Percentiles rank a stretch among this genome's conserved stretches.
Evolutionary conservation across 1,140 invertebrate genomes (phyloP).

Genomic region (Pogonomyrmex californicus): DNA sequence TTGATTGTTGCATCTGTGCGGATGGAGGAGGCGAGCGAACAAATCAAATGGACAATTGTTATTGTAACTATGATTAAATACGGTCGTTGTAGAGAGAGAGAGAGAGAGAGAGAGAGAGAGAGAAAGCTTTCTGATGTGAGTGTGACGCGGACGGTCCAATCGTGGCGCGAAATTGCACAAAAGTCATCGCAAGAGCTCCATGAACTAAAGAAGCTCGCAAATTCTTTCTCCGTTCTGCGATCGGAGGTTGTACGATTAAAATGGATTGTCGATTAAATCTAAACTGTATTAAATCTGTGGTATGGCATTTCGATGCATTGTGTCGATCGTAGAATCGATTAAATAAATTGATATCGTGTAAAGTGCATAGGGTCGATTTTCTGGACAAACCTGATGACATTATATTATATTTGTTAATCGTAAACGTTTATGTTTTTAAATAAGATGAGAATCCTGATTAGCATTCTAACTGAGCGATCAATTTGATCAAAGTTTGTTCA

Average conservation of each 20-base stretch:
- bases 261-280: constrained; percentile 66
- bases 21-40: constrained; percentile 61
- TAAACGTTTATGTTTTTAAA: background rate
- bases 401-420: background rate
- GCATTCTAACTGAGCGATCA: background rate
- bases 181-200: constrained; percentile 11
- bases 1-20: constrained; percentile 40
- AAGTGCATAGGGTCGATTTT: constrained; percentile 56
- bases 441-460: background rate
- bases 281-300: constrained; percentile 78
- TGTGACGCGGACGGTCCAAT: constrained; percentile 44
- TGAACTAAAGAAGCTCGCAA: constrained; percentile 28
- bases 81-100: constrained; percentile 68
- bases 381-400: constrained; percentile 15
- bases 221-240: constrained; percentile 61
- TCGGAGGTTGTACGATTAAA: constrained; percentile 57
- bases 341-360: constrained; percentile 83
- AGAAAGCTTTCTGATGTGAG: constrained; percentile 38
- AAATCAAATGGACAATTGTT: constrained; percentile 82
- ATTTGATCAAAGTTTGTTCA: constrained; percentile 79
- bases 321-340: constrained; percentile 82
- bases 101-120: background rate
- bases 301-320: constrained; percentile 80
- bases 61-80: constrained; percentile 73
- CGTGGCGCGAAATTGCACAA: constrained; percentile 30